Conservation (phyloP, 2,113 vertebrate species). For the Gorsachius goisagi region DNA sequence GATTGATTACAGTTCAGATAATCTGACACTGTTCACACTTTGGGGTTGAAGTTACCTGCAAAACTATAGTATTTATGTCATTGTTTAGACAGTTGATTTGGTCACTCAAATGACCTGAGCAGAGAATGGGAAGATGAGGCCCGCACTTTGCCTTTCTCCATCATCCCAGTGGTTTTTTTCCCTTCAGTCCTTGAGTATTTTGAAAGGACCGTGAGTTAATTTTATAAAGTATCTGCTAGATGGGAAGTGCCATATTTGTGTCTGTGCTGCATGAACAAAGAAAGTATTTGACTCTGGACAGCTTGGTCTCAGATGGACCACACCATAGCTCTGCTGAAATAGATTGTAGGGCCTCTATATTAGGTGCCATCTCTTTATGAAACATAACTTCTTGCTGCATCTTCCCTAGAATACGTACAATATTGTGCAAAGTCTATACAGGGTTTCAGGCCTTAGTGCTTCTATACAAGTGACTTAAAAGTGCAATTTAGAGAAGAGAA, state of each 20-base stretch:
- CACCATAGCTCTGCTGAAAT: background rate
- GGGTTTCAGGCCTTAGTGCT: background rate
- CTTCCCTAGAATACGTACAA: background rate
- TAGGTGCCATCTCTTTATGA: background rate
- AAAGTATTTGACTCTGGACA: background rate
- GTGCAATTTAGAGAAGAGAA: background rate
- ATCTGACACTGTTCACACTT: background rate
- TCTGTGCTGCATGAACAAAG: background rate
- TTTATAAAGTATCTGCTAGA: background rate
- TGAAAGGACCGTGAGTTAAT: fast-evolving
- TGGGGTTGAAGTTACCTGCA: background rate
- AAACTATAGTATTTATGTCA: background rate
- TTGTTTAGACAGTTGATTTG: background rate
- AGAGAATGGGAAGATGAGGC: background rate
- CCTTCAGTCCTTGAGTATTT: background rate
- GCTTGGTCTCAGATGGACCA: background rate
- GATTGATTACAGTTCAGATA: background rate
- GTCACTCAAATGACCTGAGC: background rate
- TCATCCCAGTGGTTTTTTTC: background rate
- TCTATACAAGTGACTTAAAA: background rate
- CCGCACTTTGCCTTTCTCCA: background rate
- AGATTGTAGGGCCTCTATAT: background rate
- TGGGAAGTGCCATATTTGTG: background rate
- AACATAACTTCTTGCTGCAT: background rate
- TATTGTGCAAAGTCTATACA: background rate